Evolutionary conservation across 2,797 vertebrate genomes (phyloP).

Genomic region (Salmo trutta): DNA sequence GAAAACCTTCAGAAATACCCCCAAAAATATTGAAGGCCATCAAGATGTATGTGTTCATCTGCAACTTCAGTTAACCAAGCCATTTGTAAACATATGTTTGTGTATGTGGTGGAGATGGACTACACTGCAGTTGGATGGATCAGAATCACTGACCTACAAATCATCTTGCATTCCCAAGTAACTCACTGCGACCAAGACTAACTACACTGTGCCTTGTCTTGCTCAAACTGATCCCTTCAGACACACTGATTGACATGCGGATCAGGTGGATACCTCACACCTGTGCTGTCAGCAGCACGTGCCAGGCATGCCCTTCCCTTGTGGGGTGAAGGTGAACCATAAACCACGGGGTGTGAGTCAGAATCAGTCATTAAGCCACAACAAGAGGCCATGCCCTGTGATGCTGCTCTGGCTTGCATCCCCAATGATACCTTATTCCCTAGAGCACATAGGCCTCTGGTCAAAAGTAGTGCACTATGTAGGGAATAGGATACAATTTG

Average conservation of each 20-base stretch:
- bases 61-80: constrained; percentile 32
- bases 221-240: not conserved
- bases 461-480: too few species aligned
- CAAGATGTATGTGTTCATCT: not conserved
- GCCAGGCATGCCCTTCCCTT: not conserved
- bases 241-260: not conserved
- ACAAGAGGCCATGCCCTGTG: not conserved
- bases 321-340: too few species aligned
- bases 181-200: too few species aligned
- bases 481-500: too few species aligned
- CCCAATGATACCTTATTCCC: constrained; percentile 11
- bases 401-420: too few species aligned
- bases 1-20: not conserved
- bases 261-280: not conserved
- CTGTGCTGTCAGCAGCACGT: not conserved
- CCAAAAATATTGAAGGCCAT: not conserved
- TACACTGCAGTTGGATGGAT: too few species aligned
- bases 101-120: too few species aligned
- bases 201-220: not conserved
- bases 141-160: too few species aligned
- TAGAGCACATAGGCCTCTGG: constrained; percentile 61
- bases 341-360: not conserved
- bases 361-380: not conserved
- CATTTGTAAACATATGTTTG: too few species aligned
- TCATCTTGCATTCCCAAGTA: too few species aligned